phyloP scores from a whole-genome alignment of 1,140 invertebrate species.

The Schlechtendalia chinensis region DNA sequence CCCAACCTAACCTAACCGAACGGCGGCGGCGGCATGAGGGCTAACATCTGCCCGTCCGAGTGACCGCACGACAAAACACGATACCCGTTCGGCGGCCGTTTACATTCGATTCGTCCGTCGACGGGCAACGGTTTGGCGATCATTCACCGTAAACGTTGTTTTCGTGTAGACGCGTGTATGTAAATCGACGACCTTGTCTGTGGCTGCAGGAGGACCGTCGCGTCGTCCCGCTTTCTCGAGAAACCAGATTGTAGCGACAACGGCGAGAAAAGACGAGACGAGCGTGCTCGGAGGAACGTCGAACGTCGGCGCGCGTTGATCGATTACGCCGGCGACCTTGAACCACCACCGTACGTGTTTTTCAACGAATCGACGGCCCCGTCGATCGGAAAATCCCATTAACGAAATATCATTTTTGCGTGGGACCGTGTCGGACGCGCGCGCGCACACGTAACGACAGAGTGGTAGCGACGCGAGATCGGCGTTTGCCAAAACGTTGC shows the following conservation, averaged over 20 bases:
- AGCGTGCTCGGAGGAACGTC: conserved; percentile 1
- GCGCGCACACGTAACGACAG: no score
- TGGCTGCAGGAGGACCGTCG: neutral
- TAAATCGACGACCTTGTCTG: conserved; percentile 29
- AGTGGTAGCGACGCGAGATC: neutral
- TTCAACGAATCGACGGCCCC: conserved; percentile 20
- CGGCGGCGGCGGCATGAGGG: neutral
- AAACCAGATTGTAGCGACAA: conserved; percentile 33
- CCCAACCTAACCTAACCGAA: no score
- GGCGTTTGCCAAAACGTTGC: conserved; percentile 3
- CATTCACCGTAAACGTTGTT: neutral
- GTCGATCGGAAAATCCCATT: neutral
- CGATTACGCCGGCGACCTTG: conserved; percentile 39
- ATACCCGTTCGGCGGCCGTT: no score
- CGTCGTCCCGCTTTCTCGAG: conserved; percentile 33
- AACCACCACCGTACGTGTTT: conserved; percentile 27
- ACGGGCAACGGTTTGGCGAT: no score
- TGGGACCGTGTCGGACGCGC: neutral
- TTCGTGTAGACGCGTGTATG: neutral
- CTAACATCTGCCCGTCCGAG: conserved; percentile 19
- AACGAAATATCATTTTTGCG: conserved; percentile 21
- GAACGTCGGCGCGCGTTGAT: no score
- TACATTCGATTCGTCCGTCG: neutral
- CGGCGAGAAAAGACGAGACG: no score
- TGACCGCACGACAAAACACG: conserved; percentile 34